These are phyloP conservation scores for Indri indri DNA, from an alignment of 2,113 vertebrate genomes.

Conservation along the genomic window DNA sequence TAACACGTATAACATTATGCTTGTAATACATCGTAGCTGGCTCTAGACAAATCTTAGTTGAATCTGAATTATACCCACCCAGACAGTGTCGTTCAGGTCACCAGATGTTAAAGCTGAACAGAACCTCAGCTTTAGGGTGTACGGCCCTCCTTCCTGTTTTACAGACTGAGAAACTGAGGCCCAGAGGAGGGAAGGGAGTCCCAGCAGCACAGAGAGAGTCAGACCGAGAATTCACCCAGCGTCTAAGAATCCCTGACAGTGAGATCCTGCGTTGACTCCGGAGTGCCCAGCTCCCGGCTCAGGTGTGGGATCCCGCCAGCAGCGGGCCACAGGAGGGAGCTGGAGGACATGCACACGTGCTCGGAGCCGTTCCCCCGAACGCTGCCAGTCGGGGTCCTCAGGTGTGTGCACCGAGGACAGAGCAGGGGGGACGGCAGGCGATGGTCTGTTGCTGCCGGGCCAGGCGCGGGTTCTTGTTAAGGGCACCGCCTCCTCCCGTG, in stretches of 20 bases:
- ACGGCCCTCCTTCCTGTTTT: not conserved
- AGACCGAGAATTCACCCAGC: not conserved
- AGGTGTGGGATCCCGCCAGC: not conserved
- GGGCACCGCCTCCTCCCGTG: accelerated
- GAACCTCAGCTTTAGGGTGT: too few species aligned
- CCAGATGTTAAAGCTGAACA: not conserved
- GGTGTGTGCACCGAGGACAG: not conserved
- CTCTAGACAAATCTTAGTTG: not conserved
- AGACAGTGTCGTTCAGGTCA: not conserved
- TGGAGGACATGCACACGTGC: accelerated
- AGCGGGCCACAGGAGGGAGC: not conserved
- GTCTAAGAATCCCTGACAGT: not conserved
- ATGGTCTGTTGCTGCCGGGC: accelerated
- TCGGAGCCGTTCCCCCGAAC: not conserved
- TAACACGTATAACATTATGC: not conserved
- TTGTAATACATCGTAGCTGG: not conserved
- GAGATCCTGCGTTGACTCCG: not conserved
- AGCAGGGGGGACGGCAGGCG: not conserved
- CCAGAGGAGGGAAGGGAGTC: not conserved
- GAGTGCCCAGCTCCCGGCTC: too few species aligned
- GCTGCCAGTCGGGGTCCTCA: not conserved
- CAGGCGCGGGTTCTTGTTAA: accelerated
- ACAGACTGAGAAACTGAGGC: not conserved
- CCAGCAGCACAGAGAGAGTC: not conserved
- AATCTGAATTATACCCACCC: not conserved